Conservation (phyloP, 2,888 invertebrate genomes). For the Acrobasis repandana region DNA sequence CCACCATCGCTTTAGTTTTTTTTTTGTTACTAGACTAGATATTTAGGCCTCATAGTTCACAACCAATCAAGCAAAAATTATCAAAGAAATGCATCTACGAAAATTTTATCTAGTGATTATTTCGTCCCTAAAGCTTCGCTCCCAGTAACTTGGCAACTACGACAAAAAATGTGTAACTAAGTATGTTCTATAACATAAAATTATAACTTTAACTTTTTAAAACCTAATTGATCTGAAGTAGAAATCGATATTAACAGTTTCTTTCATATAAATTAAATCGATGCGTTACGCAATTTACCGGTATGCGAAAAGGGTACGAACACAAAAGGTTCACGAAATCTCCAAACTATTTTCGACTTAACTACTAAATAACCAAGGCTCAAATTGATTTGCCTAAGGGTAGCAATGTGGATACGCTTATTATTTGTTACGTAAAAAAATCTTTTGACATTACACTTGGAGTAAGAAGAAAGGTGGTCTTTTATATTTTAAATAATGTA, state of each 20-base stretch:
- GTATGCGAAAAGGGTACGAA: constrained; percentile 38
- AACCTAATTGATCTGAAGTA: constrained; percentile 33
- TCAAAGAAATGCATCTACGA: too few species aligned
- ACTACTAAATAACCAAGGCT: background rate
- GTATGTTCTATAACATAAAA: background rate
- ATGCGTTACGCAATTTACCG: constrained; percentile 38
- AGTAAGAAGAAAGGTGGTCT: constrained; percentile 25
- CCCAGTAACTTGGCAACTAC: too few species aligned
- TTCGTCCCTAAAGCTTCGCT: too few species aligned
- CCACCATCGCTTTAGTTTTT: too few species aligned
- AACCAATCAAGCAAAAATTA: too few species aligned
- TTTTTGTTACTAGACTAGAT: too few species aligned
- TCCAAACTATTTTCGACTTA: constrained; percentile 26
- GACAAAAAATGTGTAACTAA: too few species aligned
- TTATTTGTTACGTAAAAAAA: constrained; percentile 38
- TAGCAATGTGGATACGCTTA: constrained; percentile 20
- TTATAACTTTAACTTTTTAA: constrained; percentile 21
- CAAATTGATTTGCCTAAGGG: background rate
- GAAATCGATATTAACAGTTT: constrained; percentile 30
- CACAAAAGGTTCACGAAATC: constrained; percentile 19
- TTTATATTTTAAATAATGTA: too few species aligned
- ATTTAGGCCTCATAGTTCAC: too few species aligned
- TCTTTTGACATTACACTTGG: constrained; percentile 40
- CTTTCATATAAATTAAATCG: constrained; percentile 21
- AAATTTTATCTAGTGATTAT: too few species aligned